Percentiles rank a stretch among this genome's conserved stretches.
Evolutionary conservation across 2,888 invertebrate species (phyloP).

Genomic region (Eristalis tenax): DNA sequence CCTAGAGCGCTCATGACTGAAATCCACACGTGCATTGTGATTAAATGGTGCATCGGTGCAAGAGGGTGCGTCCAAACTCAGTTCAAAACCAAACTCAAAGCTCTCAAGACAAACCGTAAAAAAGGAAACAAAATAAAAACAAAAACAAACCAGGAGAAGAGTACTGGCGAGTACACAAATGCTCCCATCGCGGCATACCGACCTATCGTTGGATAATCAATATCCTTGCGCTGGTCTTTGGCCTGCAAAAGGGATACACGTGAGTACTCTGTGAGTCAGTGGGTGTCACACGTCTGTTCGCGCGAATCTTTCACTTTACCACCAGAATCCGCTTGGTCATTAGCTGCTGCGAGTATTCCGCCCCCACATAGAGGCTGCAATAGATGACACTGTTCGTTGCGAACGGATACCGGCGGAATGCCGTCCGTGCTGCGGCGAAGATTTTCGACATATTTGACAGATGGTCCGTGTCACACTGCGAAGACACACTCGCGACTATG

Average conservation of each 20-base stretch:
- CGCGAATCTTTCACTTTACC: conserved; percentile 69
- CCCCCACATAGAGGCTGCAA: conserved; percentile 89
- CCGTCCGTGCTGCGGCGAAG: conserved; percentile 15
- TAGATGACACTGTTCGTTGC: conserved; percentile 85
- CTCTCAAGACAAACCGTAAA: conserved; percentile 17
- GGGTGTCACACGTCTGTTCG: not conserved
- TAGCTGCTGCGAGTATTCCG: conserved; percentile 90
- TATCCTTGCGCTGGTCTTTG: conserved; percentile 76
- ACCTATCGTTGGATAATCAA: conserved; percentile 83
- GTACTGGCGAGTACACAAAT: conserved; percentile 84
- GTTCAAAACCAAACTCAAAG: conserved; percentile 38
- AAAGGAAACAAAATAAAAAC: conserved; percentile 22
- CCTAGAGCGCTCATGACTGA: not conserved
- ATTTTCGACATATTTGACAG: conserved; percentile 49
- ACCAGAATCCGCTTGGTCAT: conserved; percentile 87
- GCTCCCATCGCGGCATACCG: conserved; percentile 85
- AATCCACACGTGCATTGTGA: not conserved
- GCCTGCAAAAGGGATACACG: conserved; percentile 48
- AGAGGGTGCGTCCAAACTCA: conserved; percentile 6
- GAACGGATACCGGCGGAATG: conserved; percentile 82
- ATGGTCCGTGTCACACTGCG: too few species aligned
- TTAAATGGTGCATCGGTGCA: conserved; percentile 42
- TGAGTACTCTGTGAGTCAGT: conserved; percentile 9
- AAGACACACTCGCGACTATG: conserved; percentile 1
- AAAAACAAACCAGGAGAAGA: conserved; percentile 84